Evolutionary conservation across 23 tunicate species (phyloP), one percentile per base, ranked within the genome.

Genomic region (Ciona savignyi): DNA sequence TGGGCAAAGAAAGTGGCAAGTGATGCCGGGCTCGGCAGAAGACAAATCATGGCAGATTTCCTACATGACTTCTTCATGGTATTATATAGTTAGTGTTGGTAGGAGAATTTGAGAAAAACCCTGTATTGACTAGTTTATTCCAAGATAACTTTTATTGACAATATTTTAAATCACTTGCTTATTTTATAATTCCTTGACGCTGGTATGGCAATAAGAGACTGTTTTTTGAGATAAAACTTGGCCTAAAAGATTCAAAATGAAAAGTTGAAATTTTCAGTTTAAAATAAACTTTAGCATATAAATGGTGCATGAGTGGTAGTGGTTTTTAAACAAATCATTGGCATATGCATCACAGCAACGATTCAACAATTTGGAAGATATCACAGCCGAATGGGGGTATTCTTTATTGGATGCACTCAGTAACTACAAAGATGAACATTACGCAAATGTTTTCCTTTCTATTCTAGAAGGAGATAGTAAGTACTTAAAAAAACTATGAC

Each of bases 381-480:
- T 84, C 83, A 67, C 71, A 11, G 83, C 83, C 0, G 97, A 91
- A 66, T 91, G 93, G 93, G 93, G 82, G 1, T 91, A 91, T 66
- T 91, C 97, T 0, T 63, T 91, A 21, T 23, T 65, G 9, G 86
- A 85, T 23, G 89, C 89, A n/a, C 62, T 91, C 0, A 74, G 35
- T 24, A 72, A 75, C 15, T 91, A 30, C 42, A 72, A 80, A 29
- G 74, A 80, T 27, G 86, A 79, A 60, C 76, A 76, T 24, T 82
- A 91, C 56, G 81, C 84, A 3, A 72, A 77, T 33, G 34, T 84
- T 35, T 80, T 91, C 33, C 33, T 33, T 1, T 78, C 84, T 2
- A 79, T 91, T 72, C 23, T 91, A 61, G 76, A 63, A 6, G 81
- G 70, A 0, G 90, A 79, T 1, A 83, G 96, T 88, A 67, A 23